Percentiles rank a stretch among this genome's conserved stretches.
These are phyloP conservation scores for Epirrita christyi DNA, from an alignment of 2,888 invertebrate genomes.

Conservation along the genomic window DNA sequence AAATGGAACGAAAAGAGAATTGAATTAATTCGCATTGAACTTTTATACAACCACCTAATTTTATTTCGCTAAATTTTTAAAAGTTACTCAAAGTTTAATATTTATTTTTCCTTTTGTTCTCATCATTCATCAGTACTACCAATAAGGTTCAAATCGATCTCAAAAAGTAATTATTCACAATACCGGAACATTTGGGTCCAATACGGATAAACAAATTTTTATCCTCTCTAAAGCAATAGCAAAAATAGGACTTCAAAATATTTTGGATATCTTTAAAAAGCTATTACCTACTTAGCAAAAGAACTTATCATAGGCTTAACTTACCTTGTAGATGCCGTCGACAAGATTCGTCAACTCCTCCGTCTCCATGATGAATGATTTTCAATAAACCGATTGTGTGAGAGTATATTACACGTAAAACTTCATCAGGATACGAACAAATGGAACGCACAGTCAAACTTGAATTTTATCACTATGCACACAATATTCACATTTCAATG, in stretches of 20 bases:
- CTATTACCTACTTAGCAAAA: no score
- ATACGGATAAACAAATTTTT: no score
- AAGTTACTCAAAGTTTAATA: constrained; percentile 29
- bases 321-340: constrained; percentile 96
- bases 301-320: constrained; percentile 29
- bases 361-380: constrained; percentile 88
- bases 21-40: constrained; percentile 35
- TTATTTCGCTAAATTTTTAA: constrained; percentile 27
- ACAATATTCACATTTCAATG: constrained; percentile 80
- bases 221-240: no score
- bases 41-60: constrained; percentile 33
- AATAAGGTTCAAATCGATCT: constrained; percentile 10
- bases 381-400: constrained; percentile 61
- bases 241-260: no score
- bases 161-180: constrained; percentile 17
- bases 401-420: constrained; percentile 70
- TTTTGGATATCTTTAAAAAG: no score
- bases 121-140: neutral
- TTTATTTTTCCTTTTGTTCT: neutral
- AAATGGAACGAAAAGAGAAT: constrained; percentile 37
- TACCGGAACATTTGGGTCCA: no score
- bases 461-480: constrained; percentile 70
- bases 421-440: constrained; percentile 71
- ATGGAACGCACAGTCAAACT: constrained; percentile 59
- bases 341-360: constrained; percentile 96